phyloP scores from a whole-genome alignment of 2,888 invertebrate species.

The Thecocarcelia acutangulata region DNA sequence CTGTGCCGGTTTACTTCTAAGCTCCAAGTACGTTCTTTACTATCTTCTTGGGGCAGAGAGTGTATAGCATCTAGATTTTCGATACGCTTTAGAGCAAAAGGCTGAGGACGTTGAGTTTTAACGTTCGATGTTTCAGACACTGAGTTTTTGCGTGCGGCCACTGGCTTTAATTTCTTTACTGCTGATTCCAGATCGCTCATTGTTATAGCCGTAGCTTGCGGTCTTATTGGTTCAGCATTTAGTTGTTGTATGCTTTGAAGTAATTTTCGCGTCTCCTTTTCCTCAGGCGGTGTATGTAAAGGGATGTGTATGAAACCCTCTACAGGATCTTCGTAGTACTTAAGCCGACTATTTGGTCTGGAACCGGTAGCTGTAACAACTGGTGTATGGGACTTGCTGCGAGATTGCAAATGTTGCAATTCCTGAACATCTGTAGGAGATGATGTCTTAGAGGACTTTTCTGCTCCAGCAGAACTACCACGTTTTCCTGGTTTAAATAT shows the following conservation, averaged over 20 bases:
- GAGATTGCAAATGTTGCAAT: conserved; percentile 73
- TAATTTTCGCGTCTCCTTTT: conserved; percentile 81
- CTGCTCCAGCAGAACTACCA: conserved; percentile 78
- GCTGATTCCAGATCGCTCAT: conserved; percentile 62
- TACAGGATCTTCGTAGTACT: conserved; percentile 85
- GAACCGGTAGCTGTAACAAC: conserved; percentile 76
- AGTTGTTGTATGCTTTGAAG: conserved; percentile 77
- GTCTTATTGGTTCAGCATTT: conserved; percentile 73
- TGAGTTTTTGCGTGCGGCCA: conserved; percentile 71
- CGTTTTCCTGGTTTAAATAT: conserved; percentile 85
- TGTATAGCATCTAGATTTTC: conserved; percentile 84
- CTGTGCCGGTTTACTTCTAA: conserved; percentile 79
- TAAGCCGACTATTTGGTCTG: conserved; percentile 79
- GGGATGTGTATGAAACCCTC: conserved; percentile 88
- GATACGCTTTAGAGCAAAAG: conserved; percentile 72
- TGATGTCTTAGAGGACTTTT: conserved; percentile 81
- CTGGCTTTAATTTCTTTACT: conserved; percentile 64
- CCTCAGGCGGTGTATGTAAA: conserved; percentile 88
- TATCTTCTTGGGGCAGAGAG: conserved; percentile 82
- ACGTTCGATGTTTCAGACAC: conserved; percentile 42
- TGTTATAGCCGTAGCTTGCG: conserved; percentile 65
- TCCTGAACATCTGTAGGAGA: conserved; percentile 78
- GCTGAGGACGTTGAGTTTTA: conserved; percentile 35
- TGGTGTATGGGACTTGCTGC: conserved; percentile 82
- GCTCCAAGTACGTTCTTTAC: conserved; percentile 77